Conservation (phyloP, 2,113 vertebrate species). For the Tachuris rubrigastra region DNA sequence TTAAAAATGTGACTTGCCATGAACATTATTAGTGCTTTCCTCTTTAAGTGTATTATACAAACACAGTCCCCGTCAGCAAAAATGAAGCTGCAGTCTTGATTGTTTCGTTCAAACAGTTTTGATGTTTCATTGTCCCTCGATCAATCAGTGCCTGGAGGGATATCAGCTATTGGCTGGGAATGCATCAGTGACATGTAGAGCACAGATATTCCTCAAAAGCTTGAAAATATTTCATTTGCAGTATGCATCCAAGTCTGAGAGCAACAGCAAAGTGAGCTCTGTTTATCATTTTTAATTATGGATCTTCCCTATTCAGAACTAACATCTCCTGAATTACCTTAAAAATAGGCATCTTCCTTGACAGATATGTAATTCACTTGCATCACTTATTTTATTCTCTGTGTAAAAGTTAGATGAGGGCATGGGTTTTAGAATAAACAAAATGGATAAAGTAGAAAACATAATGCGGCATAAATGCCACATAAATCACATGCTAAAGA, state of each 20-base stretch:
- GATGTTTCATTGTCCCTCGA: constrained; percentile 17
- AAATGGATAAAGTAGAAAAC: constrained; percentile 30
- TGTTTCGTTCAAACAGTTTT: constrained; percentile 39
- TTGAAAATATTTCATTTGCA: background rate
- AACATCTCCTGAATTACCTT: background rate
- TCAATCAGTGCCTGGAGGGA: constrained; percentile 1
- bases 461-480: background rate
- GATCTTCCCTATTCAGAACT: background rate
- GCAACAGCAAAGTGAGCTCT: background rate
- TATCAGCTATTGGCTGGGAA: background rate
- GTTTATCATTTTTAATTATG: background rate
- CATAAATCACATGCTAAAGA: constrained; percentile 59
- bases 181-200: background rate
- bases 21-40: background rate
- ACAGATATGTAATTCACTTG: background rate
- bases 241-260: background rate
- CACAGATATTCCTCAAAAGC: constrained; percentile 11
- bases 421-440: constrained; percentile 14
- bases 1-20: background rate
- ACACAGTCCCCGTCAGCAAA: background rate
- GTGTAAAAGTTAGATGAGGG: background rate
- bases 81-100: background rate
- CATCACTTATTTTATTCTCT: background rate
- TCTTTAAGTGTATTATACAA: background rate
- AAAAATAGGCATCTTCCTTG: background rate